phyloP scores from a whole-genome alignment of 1,140 invertebrate species.

The Atopsyche davidsoni region DNA sequence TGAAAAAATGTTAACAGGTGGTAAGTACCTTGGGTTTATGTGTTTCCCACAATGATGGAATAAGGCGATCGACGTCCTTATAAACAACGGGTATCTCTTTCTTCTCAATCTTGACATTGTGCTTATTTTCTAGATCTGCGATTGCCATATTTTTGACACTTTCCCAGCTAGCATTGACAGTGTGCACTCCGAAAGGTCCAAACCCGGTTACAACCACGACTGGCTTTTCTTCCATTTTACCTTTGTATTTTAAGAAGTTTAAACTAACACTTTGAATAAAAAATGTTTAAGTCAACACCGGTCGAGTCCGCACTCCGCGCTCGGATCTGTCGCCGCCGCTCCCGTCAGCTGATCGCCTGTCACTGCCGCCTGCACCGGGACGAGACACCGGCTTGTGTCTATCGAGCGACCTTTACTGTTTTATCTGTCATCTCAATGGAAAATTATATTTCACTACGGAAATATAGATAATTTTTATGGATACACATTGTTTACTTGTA shows the following conservation, averaged over 20 bases:
- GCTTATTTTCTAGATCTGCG: slow-evolving; percentile 42
- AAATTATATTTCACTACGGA: no score
- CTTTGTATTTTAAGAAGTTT: neutral
- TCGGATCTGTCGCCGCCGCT: no score
- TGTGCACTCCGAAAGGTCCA: slow-evolving; percentile 63
- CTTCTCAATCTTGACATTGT: slow-evolving; percentile 51
- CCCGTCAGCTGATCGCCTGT: no score
- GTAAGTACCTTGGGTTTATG: slow-evolving; percentile 62
- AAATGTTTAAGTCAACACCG: neutral
- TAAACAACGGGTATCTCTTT: slow-evolving; percentile 64
- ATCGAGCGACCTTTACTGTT: no score
- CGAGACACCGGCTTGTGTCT: no score
- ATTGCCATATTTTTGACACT: slow-evolving; percentile 57
- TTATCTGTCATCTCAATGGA: no score
- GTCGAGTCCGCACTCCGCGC: no score
- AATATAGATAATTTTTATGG: no score
- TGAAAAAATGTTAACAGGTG: no score
- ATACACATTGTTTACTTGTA: no score
- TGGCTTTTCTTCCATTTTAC: slow-evolving; percentile 31
- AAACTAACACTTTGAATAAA: neutral
- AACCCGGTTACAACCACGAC: slow-evolving; percentile 62
- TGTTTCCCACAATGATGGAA: slow-evolving; percentile 60
- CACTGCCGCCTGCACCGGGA: no score
- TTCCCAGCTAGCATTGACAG: slow-evolving; percentile 72
- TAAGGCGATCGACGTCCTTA: slow-evolving; percentile 50